Evolutionary conservation across 2,113 vertebrate genomes (phyloP).

Genomic region (Microtus ochrogaster): DNA sequence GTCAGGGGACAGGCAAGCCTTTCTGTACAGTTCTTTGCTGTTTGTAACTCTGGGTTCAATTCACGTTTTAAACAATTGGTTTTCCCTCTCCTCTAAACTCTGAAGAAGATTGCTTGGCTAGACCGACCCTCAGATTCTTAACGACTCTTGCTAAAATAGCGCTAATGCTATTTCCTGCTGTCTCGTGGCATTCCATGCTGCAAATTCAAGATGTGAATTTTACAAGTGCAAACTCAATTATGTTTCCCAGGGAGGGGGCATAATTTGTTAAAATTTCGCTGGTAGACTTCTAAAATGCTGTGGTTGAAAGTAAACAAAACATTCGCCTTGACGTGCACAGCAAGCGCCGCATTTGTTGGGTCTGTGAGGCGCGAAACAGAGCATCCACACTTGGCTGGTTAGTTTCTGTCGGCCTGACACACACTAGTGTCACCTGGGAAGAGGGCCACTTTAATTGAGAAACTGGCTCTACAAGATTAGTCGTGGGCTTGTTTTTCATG

Average conservation of each 20-base stretch:
- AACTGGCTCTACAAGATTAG: background rate
- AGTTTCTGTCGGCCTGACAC: background rate
- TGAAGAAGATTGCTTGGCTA: background rate
- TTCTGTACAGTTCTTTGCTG: background rate
- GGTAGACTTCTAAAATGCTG: slow-evolving; percentile 36
- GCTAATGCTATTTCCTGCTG: slow-evolving; percentile 8
- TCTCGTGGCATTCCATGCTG: background rate
- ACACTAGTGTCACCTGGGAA: background rate
- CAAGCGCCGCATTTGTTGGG: background rate
- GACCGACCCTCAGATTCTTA: background rate
- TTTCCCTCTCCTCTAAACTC: background rate
- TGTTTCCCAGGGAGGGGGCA: slow-evolving; percentile 3
- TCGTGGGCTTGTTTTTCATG: background rate
- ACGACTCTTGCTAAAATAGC: background rate
- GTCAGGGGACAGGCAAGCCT: background rate
- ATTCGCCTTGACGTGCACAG: background rate
- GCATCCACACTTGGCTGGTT: background rate
- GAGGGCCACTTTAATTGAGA: background rate
- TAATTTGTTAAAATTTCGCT: slow-evolving; percentile 7
- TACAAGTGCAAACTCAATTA: slow-evolving; percentile 26
- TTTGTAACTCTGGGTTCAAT: slow-evolving; percentile 43
- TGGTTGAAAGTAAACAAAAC: background rate
- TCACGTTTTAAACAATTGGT: slow-evolving; percentile 9
- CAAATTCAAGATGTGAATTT: slow-evolving; percentile 41
- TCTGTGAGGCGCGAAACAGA: background rate